A percentile compares a stretch with the other conserved stretches of the same genome.
Evolutionary conservation across 1,140 invertebrate genomes (phyloP).

Genomic region (Yoshiicerus persimilis): DNA sequence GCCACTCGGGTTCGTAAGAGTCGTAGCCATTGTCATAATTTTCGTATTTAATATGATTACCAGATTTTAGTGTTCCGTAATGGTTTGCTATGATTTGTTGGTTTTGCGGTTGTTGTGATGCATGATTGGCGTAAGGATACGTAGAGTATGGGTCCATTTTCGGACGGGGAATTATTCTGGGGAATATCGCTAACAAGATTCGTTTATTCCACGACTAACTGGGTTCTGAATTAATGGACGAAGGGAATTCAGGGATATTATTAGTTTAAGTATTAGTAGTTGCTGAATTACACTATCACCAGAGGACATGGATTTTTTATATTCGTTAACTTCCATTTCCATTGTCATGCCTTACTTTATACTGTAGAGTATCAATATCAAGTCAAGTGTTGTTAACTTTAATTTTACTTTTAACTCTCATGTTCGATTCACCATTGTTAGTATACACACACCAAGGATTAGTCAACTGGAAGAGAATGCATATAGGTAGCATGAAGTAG

Average conservation of each 20-base stretch:
- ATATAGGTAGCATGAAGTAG: background rate
- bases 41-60: slow-evolving; percentile 15
- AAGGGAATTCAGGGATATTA: background rate
- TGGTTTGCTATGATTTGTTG: slow-evolving; percentile 35
- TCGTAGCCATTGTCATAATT: slow-evolving; percentile 23
- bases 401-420: slow-evolving; percentile 5
- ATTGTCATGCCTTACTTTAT: background rate
- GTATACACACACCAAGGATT: background rate
- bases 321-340: background rate
- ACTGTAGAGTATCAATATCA: too few species aligned
- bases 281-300: background rate
- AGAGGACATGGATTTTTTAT: background rate
- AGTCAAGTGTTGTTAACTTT: slow-evolving; percentile 4
- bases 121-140: slow-evolving; percentile 2
- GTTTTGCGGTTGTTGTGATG: slow-evolving; percentile 18
- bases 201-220: too few species aligned
- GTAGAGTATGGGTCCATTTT: slow-evolving; percentile 33
- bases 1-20: slow-evolving; percentile 27
- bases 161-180: too few species aligned
- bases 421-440: background rate
- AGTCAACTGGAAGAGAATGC: background rate
- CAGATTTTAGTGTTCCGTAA: slow-evolving; percentile 8
- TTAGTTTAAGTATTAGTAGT: background rate
- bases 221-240: background rate
- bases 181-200: too few species aligned